Conservation (phyloP, 2,113 vertebrate species). For the Ramphastos sulfuratus region DNA sequence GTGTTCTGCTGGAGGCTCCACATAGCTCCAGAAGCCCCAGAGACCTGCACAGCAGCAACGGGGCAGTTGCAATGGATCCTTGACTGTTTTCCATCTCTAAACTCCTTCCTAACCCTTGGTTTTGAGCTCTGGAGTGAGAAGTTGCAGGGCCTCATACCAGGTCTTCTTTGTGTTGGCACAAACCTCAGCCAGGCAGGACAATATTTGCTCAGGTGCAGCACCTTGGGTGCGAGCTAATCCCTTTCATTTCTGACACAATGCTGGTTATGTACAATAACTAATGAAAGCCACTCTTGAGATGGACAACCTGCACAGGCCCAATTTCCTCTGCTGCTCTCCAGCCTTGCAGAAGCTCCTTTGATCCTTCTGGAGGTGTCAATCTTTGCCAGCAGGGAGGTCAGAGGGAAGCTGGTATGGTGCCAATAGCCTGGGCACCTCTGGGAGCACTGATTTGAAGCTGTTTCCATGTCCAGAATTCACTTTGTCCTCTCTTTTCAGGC, state of each 20-base stretch:
- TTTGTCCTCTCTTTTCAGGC: not conserved
- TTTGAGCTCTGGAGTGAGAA: slow-evolving; percentile 54
- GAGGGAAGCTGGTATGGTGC: slow-evolving; percentile 39
- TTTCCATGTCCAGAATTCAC: not conserved
- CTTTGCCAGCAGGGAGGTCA: slow-evolving; percentile 31
- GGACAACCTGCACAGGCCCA: slow-evolving; percentile 60
- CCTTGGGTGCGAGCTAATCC: slow-evolving; percentile 68
- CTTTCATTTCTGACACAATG: slow-evolving; percentile 72
- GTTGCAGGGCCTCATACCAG: slow-evolving; percentile 36
- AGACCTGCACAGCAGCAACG: not conserved
- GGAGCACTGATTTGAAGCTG: not conserved
- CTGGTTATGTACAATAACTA: slow-evolving; percentile 64
- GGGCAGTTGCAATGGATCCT: not conserved
- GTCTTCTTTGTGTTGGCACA: slow-evolving; percentile 64
- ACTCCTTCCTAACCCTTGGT: not conserved
- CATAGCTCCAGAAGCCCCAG: not conserved
- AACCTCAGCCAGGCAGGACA: slow-evolving; percentile 67
- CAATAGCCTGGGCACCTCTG: not conserved
- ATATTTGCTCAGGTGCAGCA: slow-evolving; percentile 74
- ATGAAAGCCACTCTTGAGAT: slow-evolving; percentile 65
- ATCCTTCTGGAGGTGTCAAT: slow-evolving; percentile 46
- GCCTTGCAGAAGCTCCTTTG: slow-evolving; percentile 60
- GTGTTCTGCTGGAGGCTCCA: not conserved
- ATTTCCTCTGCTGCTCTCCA: slow-evolving; percentile 54
- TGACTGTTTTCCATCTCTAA: not conserved